Conservation (phyloP, 2,888 invertebrate species). For the Heterodera filipjevi region DNA sequence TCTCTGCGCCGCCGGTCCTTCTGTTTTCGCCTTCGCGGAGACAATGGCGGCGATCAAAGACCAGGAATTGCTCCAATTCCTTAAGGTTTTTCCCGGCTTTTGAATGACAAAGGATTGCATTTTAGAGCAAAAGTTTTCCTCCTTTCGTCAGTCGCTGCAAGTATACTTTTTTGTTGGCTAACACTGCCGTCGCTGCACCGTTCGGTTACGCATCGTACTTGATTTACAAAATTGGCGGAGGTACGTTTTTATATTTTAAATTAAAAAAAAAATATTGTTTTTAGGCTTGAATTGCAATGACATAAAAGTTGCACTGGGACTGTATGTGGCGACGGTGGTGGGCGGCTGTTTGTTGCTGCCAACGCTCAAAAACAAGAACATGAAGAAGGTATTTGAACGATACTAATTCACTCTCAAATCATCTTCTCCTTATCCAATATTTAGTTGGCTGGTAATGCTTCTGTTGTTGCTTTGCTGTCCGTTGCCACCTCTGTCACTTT, state of each 20-base stretch:
- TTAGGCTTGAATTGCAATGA: constrained; percentile 61
- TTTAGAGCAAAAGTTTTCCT: neutral
- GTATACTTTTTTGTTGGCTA: neutral
- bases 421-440: neutral
- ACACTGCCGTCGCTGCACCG: constrained; percentile 52
- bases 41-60: constrained; percentile 4
- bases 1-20: constrained; percentile 11
- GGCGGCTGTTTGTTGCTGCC: constrained; percentile 50
- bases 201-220: constrained; percentile 62
- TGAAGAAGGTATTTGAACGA: constrained; percentile 30
- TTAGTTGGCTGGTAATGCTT: constrained; percentile 52
- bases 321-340: constrained; percentile 54
- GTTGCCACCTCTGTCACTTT: constrained; percentile 52
- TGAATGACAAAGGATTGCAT: neutral
- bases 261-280: neutral
- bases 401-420: constrained; percentile 42
- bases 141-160: neutral
- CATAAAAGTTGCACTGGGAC: constrained; percentile 53
- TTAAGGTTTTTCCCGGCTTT: constrained; percentile 3
- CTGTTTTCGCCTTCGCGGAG: neutral
- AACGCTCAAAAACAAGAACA: constrained; percentile 48
- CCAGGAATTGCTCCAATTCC: neutral
- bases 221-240: constrained; percentile 62
- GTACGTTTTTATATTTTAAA: constrained; percentile 32
- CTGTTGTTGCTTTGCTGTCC: constrained; percentile 50